phyloP scores from a whole-genome alignment of 2,888 invertebrate genomes.

The Rosalia funebris region DNA sequence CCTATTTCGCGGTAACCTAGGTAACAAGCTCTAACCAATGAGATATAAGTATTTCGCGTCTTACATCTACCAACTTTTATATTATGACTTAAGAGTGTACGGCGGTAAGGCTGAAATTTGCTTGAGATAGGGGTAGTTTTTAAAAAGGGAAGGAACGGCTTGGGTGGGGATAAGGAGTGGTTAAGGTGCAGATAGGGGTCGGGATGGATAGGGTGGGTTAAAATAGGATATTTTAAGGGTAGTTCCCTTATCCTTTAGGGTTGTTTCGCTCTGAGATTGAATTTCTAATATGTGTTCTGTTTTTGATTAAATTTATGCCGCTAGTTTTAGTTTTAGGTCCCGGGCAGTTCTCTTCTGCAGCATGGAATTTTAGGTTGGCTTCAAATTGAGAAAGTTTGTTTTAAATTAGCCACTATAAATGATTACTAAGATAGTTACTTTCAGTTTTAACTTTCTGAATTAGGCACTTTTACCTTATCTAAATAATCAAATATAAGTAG shows the following conservation, averaged over 20 bases:
- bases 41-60: constrained; percentile 62
- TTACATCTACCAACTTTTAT: constrained; percentile 58
- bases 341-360: constrained; percentile 40
- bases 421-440: constrained; percentile 46
- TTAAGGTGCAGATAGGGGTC: constrained; percentile 44
- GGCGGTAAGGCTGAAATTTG: constrained; percentile 58
- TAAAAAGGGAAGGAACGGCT: constrained; percentile 47
- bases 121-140: constrained; percentile 59
- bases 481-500: no score
- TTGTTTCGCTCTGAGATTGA: constrained; percentile 64
- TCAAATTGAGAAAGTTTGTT: constrained; percentile 56
- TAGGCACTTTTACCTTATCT: no score
- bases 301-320: constrained; percentile 65
- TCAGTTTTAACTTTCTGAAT: no score
- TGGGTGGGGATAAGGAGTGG: constrained; percentile 55
- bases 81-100: constrained; percentile 56
- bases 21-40: constrained; percentile 62
- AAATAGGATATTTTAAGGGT: constrained; percentile 58
- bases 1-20: constrained; percentile 58
- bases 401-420: constrained; percentile 52
- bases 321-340: constrained; percentile 55
- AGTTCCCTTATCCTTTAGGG: constrained; percentile 62
- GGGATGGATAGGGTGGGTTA: constrained; percentile 47
- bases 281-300: constrained; percentile 65
- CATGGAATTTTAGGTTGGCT: constrained; percentile 50